phyloP scores from a whole-genome alignment of 2,797 vertebrate genomes.

The Arctocebus calabarensis region DNA sequence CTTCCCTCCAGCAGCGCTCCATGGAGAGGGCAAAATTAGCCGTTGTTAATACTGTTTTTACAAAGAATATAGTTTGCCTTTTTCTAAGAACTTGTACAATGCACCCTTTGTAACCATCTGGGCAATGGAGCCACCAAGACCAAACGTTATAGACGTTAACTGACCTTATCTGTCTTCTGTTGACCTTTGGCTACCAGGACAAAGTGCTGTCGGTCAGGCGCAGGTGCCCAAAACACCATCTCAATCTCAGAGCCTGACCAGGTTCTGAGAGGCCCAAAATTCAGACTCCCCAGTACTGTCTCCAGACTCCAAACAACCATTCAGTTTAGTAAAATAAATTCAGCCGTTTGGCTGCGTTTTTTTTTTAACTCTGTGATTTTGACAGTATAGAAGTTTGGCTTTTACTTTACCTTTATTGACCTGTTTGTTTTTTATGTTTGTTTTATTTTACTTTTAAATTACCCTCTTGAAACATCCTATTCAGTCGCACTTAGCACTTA shows the following conservation, averaged over 20 bases:
- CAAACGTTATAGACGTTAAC: background rate
- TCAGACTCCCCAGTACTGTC: background rate
- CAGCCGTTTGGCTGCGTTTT: background rate
- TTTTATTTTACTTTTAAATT: background rate
- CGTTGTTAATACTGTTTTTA: background rate
- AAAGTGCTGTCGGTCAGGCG: background rate
- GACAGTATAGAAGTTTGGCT: background rate
- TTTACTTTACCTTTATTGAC: background rate
- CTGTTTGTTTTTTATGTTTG: background rate
- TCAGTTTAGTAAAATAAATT: background rate
- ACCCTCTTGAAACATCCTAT: background rate
- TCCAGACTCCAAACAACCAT: background rate
- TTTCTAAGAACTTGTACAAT: background rate
- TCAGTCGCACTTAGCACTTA: background rate
- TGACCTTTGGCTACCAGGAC: background rate
- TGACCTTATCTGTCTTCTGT: slow-evolving; percentile 15
- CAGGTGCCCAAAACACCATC: background rate
- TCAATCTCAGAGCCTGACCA: background rate
- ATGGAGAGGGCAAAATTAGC: background rate
- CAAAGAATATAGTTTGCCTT: background rate
- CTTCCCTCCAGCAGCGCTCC: background rate
- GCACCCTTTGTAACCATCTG: background rate
- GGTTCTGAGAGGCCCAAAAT: background rate
- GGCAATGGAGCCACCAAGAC: slow-evolving; percentile 1
- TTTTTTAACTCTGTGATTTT: slow-evolving; percentile 32